Evolutionary conservation across 2,113 vertebrate genomes (phyloP).

Genomic region (Oceanodroma tethys): DNA sequence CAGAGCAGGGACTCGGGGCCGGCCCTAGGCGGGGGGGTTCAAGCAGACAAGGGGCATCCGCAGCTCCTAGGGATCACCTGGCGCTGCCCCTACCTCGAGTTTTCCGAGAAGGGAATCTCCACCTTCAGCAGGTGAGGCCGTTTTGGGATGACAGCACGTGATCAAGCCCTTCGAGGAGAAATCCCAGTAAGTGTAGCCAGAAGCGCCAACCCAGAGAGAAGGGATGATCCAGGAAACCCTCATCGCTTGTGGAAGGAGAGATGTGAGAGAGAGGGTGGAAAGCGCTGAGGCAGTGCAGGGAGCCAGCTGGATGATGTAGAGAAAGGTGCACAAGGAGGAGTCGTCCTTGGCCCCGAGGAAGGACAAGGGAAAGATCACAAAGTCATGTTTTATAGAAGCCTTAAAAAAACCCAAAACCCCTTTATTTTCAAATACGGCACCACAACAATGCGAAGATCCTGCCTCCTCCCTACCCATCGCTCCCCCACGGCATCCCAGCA

Average conservation of each 20-base stretch:
- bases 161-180: rapidly evolving
- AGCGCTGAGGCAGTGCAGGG: background rate
- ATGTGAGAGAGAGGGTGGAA: background rate
- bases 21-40: too few relatives aligned
- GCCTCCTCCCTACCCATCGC: rapidly evolving
- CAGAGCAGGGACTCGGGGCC: rapidly evolving
- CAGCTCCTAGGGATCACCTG: background rate
- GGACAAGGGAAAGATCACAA: background rate
- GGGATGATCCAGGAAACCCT: background rate
- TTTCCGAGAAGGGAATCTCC: background rate
- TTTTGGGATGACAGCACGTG: rapidly evolving
- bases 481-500: background rate
- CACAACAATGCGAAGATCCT: rapidly evolving
- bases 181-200: background rate
- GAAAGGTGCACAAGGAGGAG: background rate
- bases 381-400: background rate
- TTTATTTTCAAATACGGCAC: background rate
- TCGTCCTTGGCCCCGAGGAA: background rate
- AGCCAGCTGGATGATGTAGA: rapidly evolving
- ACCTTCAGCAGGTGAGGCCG: background rate
- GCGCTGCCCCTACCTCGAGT: rapidly evolving
- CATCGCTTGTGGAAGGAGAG: background rate
- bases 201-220: background rate
- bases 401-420: rapidly evolving
- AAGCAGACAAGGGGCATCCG: rapidly evolving